Evolutionary conservation across 2,888 invertebrate genomes (phyloP), one percentile per base, ranked within the genome.

Genomic region (Volucella inanis): DNA sequence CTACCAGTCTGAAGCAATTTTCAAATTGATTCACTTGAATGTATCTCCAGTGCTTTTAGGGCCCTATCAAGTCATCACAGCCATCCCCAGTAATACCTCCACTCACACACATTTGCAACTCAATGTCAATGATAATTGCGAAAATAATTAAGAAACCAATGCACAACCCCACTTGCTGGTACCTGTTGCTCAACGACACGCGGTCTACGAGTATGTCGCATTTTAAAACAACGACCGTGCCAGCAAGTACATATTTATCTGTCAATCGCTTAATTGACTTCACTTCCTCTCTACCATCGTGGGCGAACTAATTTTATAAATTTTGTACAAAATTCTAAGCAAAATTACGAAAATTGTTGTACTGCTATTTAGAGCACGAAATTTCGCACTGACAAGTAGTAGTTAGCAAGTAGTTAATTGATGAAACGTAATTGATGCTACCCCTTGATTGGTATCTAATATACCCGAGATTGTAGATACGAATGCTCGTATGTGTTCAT

Each of bases 341-440:
- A 31, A 54, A 54, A 54, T 31, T 54, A 45, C 67, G 22, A 45
- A 68, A 68, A 68, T 45, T 38, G 67, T 55, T 68, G 38, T 6
- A 31, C 31, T 31, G 31, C 54, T 68, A 45, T 54, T 31, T 54
- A n/a, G 45, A 31, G 54, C 45, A 45, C 22, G 67, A 14, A 43
- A 3, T 55, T 45, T 54, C 31, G 45, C 11, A 43, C 61, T 8
- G 43, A 45, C 45, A 6, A 8, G 6, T 2, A 3, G 39, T 1
- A 15, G 18, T 15, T 41, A 8, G 49, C 4, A 2, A 8, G 8
- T n/a, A 49, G 49, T n/a, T 49, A 14, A 14, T 49, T n/a, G 15
- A 0, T 8, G 6, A 49, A 4, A 14, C n/a, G 14, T 14, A n/a
- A 6, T 9, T 3, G n/a, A n/a, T n/a, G 49, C 49, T 49, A 14